Evolutionary conservation across 35 echinoderm and acorn worm species (phyloP).

Genomic region (Lytechinus pictus): DNA sequence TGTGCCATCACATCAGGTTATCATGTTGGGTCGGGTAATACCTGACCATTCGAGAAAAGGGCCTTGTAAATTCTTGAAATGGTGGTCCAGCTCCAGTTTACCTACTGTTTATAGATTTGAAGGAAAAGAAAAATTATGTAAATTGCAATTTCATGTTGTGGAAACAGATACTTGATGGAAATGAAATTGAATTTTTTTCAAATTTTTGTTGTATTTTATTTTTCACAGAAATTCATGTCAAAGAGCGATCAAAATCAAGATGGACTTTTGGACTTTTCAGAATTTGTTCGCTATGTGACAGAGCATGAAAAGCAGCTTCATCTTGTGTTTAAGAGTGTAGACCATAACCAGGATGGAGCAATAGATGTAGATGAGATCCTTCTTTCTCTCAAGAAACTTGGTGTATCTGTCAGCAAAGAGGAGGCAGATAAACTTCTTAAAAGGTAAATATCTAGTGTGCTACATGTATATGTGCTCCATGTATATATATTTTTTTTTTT

Average conservation of each 20-base stretch:
- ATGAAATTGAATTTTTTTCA: not conserved
- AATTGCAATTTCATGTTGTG: no score
- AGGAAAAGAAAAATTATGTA: no score
- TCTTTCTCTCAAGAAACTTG: conserved; percentile 80
- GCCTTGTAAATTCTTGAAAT: no score
- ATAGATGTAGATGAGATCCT: conserved; percentile 90
- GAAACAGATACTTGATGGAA: no score
- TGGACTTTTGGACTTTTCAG: conserved; percentile 96
- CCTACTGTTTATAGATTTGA: no score
- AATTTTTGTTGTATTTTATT: not conserved
- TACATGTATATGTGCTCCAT: no score
- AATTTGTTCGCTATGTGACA: conserved; percentile 94
- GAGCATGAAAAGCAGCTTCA: conserved; percentile 98
- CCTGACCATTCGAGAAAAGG: no score
- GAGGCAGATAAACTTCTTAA: conserved; percentile 92
- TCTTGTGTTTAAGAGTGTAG: conserved; percentile 90
- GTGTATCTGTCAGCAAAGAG: conserved; percentile 83
- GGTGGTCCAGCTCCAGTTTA: no score
- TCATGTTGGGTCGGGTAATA: no score
- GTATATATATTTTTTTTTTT: no score
- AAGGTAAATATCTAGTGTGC: conserved; percentile 62
- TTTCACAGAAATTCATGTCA: conserved; percentile 90
- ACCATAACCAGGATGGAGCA: conserved; percentile 90
- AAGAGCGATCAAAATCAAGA: conserved; percentile 95
- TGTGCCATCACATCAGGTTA: no score